These are phyloP conservation scores for Dynastes tityus DNA, from an alignment of 2,888 invertebrate species.

Conservation along the genomic window DNA sequence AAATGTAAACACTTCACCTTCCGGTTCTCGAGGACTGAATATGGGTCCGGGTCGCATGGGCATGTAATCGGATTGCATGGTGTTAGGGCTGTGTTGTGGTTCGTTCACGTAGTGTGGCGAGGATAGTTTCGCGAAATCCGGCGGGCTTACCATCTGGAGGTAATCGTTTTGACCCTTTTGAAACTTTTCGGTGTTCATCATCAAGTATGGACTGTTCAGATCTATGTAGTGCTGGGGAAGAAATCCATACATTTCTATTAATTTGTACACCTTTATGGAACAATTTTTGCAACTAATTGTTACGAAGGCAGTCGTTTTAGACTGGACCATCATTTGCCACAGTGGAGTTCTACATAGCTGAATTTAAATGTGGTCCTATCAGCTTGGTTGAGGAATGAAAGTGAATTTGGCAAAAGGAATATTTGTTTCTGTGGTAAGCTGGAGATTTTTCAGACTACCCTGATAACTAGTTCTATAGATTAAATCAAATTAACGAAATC, in stretches of 20 bases:
- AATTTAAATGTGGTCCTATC: too few species aligned
- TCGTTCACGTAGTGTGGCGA: constrained; percentile 75
- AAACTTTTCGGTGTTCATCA: constrained; percentile 77
- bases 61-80: constrained; percentile 75
- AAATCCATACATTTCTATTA: background rate
- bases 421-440: too few species aligned
- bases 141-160: constrained; percentile 84
- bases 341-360: too few species aligned
- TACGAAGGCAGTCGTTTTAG: too few species aligned
- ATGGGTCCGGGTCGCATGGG: constrained; percentile 76
- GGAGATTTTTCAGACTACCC: too few species aligned
- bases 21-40: constrained; percentile 74
- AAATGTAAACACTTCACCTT: constrained; percentile 72
- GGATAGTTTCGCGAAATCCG: constrained; percentile 79
- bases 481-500: too few species aligned
- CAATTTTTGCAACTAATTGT: too few species aligned
- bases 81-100: constrained; percentile 65
- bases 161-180: constrained; percentile 80
- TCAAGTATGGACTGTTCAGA: constrained; percentile 84
- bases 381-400: too few species aligned
- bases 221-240: constrained; percentile 87
- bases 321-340: too few species aligned
- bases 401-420: too few species aligned
- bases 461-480: too few species aligned
- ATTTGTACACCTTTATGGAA: too few species aligned